These are phyloP conservation scores for Poeciliopsis paucimaculata DNA, from an alignment of 2,797 vertebrate genomes.

Conservation along the genomic window DNA sequence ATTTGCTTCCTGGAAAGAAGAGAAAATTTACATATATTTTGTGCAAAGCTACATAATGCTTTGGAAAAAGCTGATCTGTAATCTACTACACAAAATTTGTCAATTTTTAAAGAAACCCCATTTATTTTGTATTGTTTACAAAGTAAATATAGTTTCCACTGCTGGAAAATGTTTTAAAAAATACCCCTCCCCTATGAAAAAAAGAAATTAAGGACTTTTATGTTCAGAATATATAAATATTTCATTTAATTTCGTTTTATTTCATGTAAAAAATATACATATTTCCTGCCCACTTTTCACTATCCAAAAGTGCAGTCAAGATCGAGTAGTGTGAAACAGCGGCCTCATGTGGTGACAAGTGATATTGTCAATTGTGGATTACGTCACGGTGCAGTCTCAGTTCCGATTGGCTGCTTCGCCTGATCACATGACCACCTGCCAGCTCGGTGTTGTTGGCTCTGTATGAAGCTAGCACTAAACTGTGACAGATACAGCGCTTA, in stretches of 20 bases:
- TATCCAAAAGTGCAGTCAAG: not conserved
- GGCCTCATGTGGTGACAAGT: not conserved
- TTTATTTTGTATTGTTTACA: not conserved
- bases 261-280: not conserved
- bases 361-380: accelerated
- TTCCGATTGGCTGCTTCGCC: slow-evolving; percentile 30
- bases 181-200: too few species aligned
- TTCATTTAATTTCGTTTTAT: not conserved
- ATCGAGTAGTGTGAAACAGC: not conserved
- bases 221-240: not conserved
- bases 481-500: accelerated
- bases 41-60: too few species aligned
- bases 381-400: slow-evolving; percentile 10
- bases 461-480: not conserved
- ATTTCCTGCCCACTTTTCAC: too few species aligned
- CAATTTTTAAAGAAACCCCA: too few species aligned
- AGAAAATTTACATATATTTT: too few species aligned
- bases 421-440: slow-evolving; percentile 42
- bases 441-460: not conserved
- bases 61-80: too few species aligned
- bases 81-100: too few species aligned
- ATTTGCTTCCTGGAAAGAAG: too few species aligned
- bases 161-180: not conserved
- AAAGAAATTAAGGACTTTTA: too few species aligned
- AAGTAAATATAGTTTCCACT: not conserved